Evolutionary conservation across 2,113 vertebrate genomes (phyloP), one percentile per base, ranked within the genome.

Genomic region (Heteronetta atricapilla): DNA sequence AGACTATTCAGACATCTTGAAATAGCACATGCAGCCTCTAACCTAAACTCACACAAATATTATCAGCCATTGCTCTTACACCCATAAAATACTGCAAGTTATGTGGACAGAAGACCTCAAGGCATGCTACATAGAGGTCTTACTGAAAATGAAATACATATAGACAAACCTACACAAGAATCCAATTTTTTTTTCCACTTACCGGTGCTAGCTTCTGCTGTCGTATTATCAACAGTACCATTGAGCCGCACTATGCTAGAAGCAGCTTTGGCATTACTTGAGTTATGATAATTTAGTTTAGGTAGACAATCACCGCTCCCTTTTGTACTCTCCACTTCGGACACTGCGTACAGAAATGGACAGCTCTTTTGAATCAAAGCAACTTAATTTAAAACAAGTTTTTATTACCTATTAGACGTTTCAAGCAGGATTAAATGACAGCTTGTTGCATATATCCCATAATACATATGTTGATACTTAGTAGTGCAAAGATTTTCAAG

Each of bases 301-400:
- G 98, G 96, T 26, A 98, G 97, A 81, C 98, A 98, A 38, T 98
- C 98, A 9, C 97, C 92, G 44, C 98, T 98, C 77, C 97, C 98
- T 90, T 98, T 98, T 44, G 97, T 26, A 62, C 98, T 98, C 84
- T 98, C 98, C 20, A 90, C 97, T 78, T 98, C 98, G 0, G 98
- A 98, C 46, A 98, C 98, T 98, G 92, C 8, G 86, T 28, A 52
- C 20, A 95, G n/a, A 89, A 82, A 92, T 88, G 31, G 42, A 97
- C 5, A 79, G 28, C 8, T 74, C 21, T n/a, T 68, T 2, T 59
- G 31, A 52, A 58, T 3, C 20, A 58, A 68, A 66, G 36, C 50
- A 74, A 64, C 33, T 56, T 10, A 23, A 33, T 42, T 48, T 34
- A 62, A 40, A 13, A 52, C 36, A 66, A 23, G 11, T 46, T 50